Conservation (phyloP, 2,888 invertebrate genomes). For the Ornithoptera alexandrae region DNA sequence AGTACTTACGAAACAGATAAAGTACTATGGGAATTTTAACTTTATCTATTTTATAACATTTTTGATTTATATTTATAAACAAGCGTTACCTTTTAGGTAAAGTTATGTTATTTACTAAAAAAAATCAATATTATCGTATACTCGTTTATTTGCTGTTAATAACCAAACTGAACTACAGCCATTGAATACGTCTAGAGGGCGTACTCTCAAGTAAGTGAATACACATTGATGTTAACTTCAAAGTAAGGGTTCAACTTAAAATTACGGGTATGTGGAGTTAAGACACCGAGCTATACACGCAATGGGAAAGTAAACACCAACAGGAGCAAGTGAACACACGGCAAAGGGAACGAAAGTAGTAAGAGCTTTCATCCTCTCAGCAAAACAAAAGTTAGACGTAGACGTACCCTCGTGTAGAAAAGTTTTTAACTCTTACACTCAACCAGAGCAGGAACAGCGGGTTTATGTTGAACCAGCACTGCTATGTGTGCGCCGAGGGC, state of each 20-base stretch:
- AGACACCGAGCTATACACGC: neutral
- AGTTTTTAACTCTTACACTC: slow-evolving; percentile 12
- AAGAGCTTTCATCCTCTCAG: slow-evolving; percentile 11
- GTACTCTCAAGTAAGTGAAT: no score
- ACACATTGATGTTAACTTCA: no score
- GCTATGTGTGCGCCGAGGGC: slow-evolving; percentile 3
- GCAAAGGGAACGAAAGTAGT: neutral
- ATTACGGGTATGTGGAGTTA: neutral
- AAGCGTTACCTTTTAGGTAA: no score
- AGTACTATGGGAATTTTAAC: neutral
- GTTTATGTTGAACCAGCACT: slow-evolving; percentile 10
- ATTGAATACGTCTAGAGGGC: no score
- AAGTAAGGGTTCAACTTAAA: no score
- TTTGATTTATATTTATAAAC: no score
- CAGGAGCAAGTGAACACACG: neutral
- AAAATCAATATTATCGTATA: no score
- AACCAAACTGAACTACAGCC: no score
- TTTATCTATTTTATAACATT: no score
- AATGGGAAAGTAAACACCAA: neutral
- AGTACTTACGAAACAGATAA: neutral
- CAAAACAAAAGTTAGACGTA: slow-evolving; percentile 10
- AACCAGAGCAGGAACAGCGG: slow-evolving; percentile 14
- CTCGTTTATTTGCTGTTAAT: no score
- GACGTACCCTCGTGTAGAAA: slow-evolving; percentile 4
- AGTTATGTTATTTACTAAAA: no score